Base-by-base conservation (phyloP, 2,797 vertebrate genomes). In the Characodon lateralis region DNA sequence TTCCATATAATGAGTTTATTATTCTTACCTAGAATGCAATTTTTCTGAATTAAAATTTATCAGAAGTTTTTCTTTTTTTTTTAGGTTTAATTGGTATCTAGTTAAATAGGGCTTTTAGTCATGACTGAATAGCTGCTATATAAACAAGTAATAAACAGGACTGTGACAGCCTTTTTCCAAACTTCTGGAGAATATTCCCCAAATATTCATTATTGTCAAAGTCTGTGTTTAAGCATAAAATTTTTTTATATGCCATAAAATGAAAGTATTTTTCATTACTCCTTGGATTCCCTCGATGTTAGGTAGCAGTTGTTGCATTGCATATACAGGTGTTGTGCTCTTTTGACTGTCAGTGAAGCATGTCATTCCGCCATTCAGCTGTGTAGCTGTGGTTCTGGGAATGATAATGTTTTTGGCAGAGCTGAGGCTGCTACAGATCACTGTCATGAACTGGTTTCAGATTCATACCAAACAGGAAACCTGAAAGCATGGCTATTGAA, bases 1-100 rank as follows among this genome's bases (percentile, higher is more conserved):
- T 86, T 95, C 92, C 91, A 90, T 92, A 93, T 95, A 96, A 96
- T 96, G 90, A 95, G 94, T 94, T 96, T 94, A 94, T 95, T 94
- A 95, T 96, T 92, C 92, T 96, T 94, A 92, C 89, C 93, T 88
- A 89, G 89, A 86, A 92, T 93, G 90, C 89, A 77, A 74, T 93
- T 92, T 93, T 89, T 83, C 84, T 78, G 88, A 90, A 91, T 94
- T 92, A 87, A 87, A 93, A 96, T 93, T 89, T 79, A 87, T 87
- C 78, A 61, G 69, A 88, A 89, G 89, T 18, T 90, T 92, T 89
- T 93, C 26, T 90, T 91, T 87, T 88, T 93, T 90, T 92, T 87
- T 92, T 85, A 78, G 83, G 73, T 84, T 78, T 92, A 95, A 95
- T 94, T 93, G 88, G 91, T 92, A 88, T 94, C 91, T 85, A 80